These are phyloP conservation scores for rabbit (Oryctolagus cuniculus) DNA, from an alignment of 2,113 vertebrate species.

Conservation along the genomic window DNA sequence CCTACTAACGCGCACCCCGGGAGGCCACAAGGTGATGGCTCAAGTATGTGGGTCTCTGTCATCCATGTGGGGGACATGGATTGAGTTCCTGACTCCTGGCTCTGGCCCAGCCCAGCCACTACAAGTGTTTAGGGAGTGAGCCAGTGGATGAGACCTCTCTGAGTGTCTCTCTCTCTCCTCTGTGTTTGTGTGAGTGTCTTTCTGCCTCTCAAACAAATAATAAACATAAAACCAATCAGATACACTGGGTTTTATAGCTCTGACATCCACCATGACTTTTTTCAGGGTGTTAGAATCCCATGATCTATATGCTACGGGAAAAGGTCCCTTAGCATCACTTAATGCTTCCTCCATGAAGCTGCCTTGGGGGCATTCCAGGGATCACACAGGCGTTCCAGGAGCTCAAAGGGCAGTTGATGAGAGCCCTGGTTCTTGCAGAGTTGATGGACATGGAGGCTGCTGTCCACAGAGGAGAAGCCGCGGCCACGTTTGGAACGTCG, in stretches of 20 bases:
- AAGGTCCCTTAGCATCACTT: background rate
- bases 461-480: background rate
- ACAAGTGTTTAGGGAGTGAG: no score
- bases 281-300: background rate
- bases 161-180: no score
- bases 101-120: no score
- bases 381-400: background rate
- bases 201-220: no score
- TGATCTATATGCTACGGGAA: background rate
- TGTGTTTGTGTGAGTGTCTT: no score
- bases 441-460: background rate
- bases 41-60: no score
- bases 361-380: background rate
- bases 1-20: no score
- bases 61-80: no score
- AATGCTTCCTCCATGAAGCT: slow-evolving; percentile 9
- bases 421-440: background rate
- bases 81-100: no score
- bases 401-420: rapidly evolving
- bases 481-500: background rate
- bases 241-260: slow-evolving; percentile 36
- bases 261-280: background rate
- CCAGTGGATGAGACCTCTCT: no score
- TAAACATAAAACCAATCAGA: background rate
- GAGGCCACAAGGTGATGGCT: no score